Conservation (phyloP, 2,888 invertebrate species). For the Lysandra bellargus region DNA sequence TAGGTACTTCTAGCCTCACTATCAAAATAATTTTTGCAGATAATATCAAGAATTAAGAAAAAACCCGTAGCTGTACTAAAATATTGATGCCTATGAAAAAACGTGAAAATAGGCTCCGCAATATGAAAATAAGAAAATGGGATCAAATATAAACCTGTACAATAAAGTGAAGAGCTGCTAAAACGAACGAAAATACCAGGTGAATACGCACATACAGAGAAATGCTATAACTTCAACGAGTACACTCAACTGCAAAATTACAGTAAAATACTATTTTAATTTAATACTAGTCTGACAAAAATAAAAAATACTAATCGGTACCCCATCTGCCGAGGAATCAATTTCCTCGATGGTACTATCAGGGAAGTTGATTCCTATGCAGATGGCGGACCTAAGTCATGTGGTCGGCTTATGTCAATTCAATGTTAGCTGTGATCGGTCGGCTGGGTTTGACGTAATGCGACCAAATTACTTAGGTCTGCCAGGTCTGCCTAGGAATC, state of each 20-base stretch:
- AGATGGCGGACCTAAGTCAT: too few relatives aligned
- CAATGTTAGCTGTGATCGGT: too few relatives aligned
- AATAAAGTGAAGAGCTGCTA: constrained; percentile 44
- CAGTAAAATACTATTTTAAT: not conserved
- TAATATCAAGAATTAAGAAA: not conserved
- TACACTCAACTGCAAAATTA: constrained; percentile 13
- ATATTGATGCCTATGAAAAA: not conserved
- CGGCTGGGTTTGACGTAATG: too few relatives aligned
- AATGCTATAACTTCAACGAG: constrained; percentile 2
- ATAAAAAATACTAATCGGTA: too few relatives aligned
- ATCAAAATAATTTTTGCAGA: not conserved
- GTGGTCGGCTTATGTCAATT: too few relatives aligned
- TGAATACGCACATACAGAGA: constrained; percentile 32
- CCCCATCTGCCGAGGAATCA: too few relatives aligned
- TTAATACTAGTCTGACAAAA: not conserved
- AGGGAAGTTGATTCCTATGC: too few relatives aligned
- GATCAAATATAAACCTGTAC: constrained; percentile 21
- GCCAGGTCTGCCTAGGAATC: too few relatives aligned
- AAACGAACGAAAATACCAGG: constrained; percentile 43
- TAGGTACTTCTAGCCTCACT: not conserved
- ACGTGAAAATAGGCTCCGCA: not conserved
- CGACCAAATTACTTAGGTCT: too few relatives aligned
- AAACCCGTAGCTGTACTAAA: not conserved
- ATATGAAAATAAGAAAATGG: constrained; percentile 3
- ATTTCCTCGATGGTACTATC: too few relatives aligned